These are phyloP conservation scores for Leptinotarsa juncta DNA, from an alignment of 2,888 invertebrate species.

Conservation along the genomic window DNA sequence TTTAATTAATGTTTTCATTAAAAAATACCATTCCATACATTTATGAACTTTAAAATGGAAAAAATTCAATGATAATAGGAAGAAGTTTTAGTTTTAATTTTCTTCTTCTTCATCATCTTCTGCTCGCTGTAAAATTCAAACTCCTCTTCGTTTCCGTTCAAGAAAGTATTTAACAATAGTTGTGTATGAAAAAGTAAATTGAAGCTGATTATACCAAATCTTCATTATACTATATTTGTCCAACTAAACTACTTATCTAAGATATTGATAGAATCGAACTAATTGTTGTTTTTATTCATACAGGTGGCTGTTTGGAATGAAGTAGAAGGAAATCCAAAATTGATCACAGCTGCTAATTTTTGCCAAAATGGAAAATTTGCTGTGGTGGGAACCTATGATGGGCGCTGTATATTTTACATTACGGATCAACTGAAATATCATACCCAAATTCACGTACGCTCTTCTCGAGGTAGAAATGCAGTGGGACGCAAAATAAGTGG, in stretches of 20 bases:
- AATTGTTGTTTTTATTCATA: constrained; percentile 13
- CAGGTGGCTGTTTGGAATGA: constrained; percentile 97
- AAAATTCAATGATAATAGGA: no score
- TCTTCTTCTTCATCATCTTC: no score
- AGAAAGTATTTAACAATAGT: no score
- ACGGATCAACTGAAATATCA: constrained; percentile 98
- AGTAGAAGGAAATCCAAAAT: constrained; percentile 91
- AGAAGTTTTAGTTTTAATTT: no score
- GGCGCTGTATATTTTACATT: constrained; percentile 97
- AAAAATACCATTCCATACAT: no score
- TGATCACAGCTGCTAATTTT: constrained; percentile 97
- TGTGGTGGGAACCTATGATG: constrained; percentile 98
- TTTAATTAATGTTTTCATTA: no score
- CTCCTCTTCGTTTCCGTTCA: no score
- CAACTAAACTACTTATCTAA: neutral
- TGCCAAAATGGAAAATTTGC: constrained; percentile 98
- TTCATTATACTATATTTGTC: no score
- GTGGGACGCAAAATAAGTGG: constrained; percentile 96
- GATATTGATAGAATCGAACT: neutral
- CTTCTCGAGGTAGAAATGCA: constrained; percentile 94
- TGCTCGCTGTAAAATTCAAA: no score
- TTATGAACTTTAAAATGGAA: no score
- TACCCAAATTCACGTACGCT: constrained; percentile 96
- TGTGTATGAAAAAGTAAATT: no score
- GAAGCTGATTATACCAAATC: no score